These are phyloP conservation scores for Catonia carolina DNA, from an alignment of 2,888 invertebrate species.

Conservation along the genomic window DNA sequence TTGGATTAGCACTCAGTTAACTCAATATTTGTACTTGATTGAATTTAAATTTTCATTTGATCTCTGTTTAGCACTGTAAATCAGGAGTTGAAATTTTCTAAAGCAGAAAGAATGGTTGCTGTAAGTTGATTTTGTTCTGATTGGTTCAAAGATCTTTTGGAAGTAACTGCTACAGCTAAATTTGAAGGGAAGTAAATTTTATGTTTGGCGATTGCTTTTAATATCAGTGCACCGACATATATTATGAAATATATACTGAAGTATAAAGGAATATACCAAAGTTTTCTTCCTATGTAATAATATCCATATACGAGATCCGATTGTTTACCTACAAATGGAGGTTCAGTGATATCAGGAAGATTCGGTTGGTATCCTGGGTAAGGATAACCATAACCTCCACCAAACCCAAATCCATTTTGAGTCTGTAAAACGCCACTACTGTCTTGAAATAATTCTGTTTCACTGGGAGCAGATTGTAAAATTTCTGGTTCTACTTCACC, in stretches of 20 bases:
- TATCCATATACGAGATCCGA: constrained; percentile 54
- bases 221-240: constrained; percentile 62
- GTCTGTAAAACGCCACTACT: background rate
- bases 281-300: constrained; percentile 65
- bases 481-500: background rate
- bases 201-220: constrained; percentile 65
- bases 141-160: too few species aligned
- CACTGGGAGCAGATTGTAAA: background rate
- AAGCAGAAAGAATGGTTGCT: too few species aligned
- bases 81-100: too few species aligned
- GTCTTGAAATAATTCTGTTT: background rate
- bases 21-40: too few species aligned
- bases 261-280: constrained; percentile 67
- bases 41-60: too few species aligned
- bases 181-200: constrained; percentile 50
- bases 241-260: constrained; percentile 60
- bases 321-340: constrained; percentile 23
- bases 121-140: too few species aligned
- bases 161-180: too few species aligned
- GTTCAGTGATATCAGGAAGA: constrained; percentile 15
- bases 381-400: too few species aligned
- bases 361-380: constrained; percentile 7
- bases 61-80: too few species aligned
- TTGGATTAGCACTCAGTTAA: too few species aligned
- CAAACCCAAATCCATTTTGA: background rate